Evolutionary conservation across 1,140 invertebrate genomes (phyloP), one percentile per base, ranked within the genome.

Genomic region (Teleogryllus occipitalis): DNA sequence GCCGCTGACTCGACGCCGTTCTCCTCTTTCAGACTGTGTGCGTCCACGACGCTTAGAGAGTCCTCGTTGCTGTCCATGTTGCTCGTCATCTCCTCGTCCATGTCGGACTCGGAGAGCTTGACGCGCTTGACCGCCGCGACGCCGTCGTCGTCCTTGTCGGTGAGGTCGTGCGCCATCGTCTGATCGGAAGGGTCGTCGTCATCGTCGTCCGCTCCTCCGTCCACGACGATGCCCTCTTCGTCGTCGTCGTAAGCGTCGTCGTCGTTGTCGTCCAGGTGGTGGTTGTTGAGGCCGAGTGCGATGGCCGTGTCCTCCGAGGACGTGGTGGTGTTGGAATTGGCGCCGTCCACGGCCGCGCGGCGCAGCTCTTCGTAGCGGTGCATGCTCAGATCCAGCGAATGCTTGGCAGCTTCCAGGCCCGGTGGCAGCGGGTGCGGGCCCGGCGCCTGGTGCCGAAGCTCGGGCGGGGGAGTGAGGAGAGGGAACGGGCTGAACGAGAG

Each of bases 401-500:
- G 90, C 83, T 94, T 94, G 91, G 92, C 80, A 3, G 54, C 54
- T 65, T 65, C 54, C 2, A 65, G 18, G 54, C 54, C 54, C 93
- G 76, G 47, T 4, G 47, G 49, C 8, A 75, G 46, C 0, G 72
- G n/a, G 22, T 49, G 73, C n/a, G 73, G 48, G 14, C 89, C 88
- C 22, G 90, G 87, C 1, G 89, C 89, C 82, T 87, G 90, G 79
- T 88, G 91, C 76, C 92, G 87, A 81, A 94, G 87, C 82, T 92
- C 93, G n/a, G 92, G 91, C 8, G 92, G 90, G 47, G 92, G 90
- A 10, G 93, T 93, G 7, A 95, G 84, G 22, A 95, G 83, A 8
- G 93, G 93, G 82, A 95, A 95, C 4, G 92, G 89, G 54, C 92
- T 91, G 82, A 94, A 95, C 4, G 93, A 90, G 81, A 95, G 82